phyloP scores from a whole-genome alignment of 2,113 vertebrate species.

The Pseudonaja textilis region DNA sequence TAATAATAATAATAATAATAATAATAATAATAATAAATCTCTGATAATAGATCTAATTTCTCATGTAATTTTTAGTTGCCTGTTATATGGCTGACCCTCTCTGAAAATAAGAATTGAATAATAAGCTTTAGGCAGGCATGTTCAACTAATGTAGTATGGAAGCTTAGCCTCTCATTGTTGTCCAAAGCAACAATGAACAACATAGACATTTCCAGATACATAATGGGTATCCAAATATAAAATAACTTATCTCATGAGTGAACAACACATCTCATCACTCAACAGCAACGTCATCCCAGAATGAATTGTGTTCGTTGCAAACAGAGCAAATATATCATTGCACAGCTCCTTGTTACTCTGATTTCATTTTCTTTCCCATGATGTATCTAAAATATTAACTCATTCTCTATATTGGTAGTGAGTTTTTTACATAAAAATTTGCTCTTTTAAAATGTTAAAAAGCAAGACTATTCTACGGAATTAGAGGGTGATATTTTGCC shows the following conservation, averaged over 20 bases:
- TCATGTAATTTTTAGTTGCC: conserved; percentile 73
- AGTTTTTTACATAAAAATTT: neutral
- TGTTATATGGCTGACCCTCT: conserved; percentile 67
- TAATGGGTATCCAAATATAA: conserved; percentile 49
- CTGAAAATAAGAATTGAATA: conserved; percentile 47
- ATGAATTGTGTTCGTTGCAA: conserved; percentile 58
- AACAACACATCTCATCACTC: conserved; percentile 54
- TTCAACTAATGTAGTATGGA: conserved; percentile 49
- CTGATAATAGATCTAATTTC: conserved; percentile 77
- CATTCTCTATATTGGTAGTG: conserved; percentile 39
- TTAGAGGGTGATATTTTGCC: neutral
- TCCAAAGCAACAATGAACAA: conserved; percentile 50
- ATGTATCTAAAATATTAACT: conserved; percentile 36
- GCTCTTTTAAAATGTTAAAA: conserved; percentile 10
- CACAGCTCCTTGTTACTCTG: conserved; percentile 44
- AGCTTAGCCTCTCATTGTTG: conserved; percentile 54
- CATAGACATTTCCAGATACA: conserved; percentile 57
- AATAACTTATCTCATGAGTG: conserved; percentile 58
- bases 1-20: too few relatives aligned
- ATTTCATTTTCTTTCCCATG: conserved; percentile 35
- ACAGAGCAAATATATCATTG: conserved; percentile 46
- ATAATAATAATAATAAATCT: neutral
- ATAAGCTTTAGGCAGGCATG: conserved; percentile 53
- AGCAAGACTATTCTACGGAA: conserved; percentile 24
- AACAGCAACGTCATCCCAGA: conserved; percentile 45